Evolutionary conservation across 2,113 vertebrate genomes (phyloP).

Genomic region (Bufo bufo): DNA sequence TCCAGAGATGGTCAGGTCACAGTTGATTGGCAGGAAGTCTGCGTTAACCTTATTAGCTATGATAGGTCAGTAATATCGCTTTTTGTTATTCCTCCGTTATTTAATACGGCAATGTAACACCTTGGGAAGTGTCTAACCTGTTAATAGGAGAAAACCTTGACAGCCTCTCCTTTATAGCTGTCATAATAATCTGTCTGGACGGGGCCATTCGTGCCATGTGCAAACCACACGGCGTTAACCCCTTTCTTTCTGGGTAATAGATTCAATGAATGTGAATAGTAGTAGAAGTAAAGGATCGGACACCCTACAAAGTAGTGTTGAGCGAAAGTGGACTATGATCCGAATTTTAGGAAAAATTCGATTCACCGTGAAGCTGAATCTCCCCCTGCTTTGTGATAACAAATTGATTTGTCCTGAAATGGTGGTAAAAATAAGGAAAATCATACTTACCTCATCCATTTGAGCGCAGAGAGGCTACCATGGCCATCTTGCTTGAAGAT

Average conservation of each 20-base stretch:
- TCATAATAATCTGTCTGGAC: conserved; percentile 14
- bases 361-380: too few relatives aligned
- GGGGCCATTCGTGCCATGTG: not conserved
- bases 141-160: not conserved
- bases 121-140: conserved; percentile 16
- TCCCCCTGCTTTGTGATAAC: too few relatives aligned
- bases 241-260: not conserved
- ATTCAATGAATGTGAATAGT: not conserved
- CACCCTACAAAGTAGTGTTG: too few relatives aligned
- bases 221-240: not conserved
- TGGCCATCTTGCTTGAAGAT: too few relatives aligned
- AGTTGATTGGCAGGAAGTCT: conserved; percentile 45
- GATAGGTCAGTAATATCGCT: conserved; percentile 24
- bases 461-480: too few relatives aligned
- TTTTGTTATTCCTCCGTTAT: not conserved
- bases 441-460: too few relatives aligned
- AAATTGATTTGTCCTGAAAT: too few relatives aligned
- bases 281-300: not conserved
- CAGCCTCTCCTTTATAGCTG: not conserved
- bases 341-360: too few relatives aligned
- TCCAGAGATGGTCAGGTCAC: conserved; percentile 21
- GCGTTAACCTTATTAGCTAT: conserved; percentile 14
- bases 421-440: too few relatives aligned
- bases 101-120: conserved; percentile 17
- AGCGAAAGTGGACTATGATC: too few relatives aligned